Conservation (phyloP, 2,113 vertebrate species). For the Triplophysa dalaica region DNA sequence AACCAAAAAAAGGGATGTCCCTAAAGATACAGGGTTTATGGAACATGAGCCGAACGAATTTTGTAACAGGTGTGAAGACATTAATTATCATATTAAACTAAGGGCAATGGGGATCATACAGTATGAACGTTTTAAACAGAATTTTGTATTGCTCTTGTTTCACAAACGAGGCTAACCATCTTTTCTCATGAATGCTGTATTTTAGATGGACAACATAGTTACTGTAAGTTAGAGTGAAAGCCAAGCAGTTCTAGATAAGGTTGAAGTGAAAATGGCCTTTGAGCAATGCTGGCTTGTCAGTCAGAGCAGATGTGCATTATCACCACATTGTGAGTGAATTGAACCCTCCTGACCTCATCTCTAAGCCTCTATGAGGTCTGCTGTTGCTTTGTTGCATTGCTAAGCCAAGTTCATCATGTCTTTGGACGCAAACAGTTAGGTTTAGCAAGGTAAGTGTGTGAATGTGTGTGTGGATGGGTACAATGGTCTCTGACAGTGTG, state of each 20-base stretch:
- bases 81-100: no score
- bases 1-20: no score
- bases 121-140: not conserved
- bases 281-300: constrained; percentile 32
- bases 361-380: not conserved
- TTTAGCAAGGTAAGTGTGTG: constrained; percentile 10
- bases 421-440: not conserved
- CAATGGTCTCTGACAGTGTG: not conserved
- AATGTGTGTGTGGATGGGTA: not conserved
- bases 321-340: constrained; percentile 33
- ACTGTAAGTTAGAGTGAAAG: not conserved
- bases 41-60: no score
- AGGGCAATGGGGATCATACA: no score
- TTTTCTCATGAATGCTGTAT: not conserved
- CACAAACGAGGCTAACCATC: not conserved
- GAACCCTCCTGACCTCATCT: constrained; percentile 48
- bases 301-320: constrained; percentile 26
- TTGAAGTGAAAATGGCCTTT: not conserved
- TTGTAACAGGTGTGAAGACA: no score
- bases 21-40: no score
- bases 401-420: not conserved
- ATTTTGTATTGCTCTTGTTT: not conserved
- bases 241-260: not conserved
- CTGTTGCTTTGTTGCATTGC: constrained; percentile 7
- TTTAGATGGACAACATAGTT: not conserved